Percentiles rank a stretch among this genome's conserved stretches.
phyloP scores from a whole-genome alignment of 2,888 invertebrate species.

The Noctua comes region DNA sequence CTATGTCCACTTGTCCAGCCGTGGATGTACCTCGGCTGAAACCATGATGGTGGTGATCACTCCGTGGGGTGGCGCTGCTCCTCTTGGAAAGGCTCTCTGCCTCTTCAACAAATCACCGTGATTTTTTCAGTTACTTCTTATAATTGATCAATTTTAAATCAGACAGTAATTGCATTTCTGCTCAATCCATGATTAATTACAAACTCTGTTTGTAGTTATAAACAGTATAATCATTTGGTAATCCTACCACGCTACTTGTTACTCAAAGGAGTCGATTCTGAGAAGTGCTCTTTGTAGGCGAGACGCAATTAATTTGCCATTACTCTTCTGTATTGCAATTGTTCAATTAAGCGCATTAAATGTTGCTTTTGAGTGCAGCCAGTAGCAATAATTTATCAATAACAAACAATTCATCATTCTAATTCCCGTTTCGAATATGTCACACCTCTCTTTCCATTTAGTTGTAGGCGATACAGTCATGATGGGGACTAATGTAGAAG shows the following conservation, averaged over 20 bases:
- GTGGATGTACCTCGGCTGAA: not conserved
- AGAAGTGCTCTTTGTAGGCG: constrained; percentile 10
- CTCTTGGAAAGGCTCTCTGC: not conserved
- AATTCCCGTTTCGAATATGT: not conserved
- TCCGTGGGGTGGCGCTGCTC: not conserved
- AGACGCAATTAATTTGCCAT: constrained; percentile 50
- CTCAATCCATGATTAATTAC: constrained; percentile 41
- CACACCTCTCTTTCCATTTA: too few relatives aligned
- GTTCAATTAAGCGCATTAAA: constrained; percentile 32
- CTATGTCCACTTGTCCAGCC: not conserved
- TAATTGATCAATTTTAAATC: constrained; percentile 12
- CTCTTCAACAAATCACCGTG: not conserved
- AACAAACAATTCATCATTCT: not conserved
- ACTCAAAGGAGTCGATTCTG: constrained; percentile 9
- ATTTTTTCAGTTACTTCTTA: not conserved
- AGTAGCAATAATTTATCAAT: constrained; percentile 2
- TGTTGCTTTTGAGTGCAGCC: not conserved
- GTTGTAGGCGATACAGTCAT: not conserved
- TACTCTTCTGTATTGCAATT: constrained; percentile 35
- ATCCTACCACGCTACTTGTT: constrained; percentile 26
- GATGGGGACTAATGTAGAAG: not conserved
- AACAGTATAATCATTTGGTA: constrained; percentile 15
- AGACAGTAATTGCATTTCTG: constrained; percentile 6
- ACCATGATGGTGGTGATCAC: not conserved
- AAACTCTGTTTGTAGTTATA: not conserved